A percentile compares a stretch with the other conserved stretches of the same genome.
These are phyloP conservation scores for Arremon brunneinucha DNA, from an alignment of 2,797 vertebrate genomes.

Conservation along the genomic window DNA sequence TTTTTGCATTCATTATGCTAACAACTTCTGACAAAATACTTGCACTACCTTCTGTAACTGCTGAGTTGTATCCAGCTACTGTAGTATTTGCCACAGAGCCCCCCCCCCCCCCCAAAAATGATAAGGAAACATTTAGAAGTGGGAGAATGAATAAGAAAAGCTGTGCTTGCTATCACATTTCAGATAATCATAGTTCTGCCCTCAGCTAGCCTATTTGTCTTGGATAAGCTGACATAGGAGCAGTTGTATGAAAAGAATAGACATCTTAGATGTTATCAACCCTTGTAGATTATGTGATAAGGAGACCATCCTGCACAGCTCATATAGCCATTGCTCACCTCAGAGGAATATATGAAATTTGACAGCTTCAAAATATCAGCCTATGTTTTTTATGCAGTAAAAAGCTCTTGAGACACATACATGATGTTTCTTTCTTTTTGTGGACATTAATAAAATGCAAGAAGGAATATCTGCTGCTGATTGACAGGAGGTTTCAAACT, in stretches of 20 bases:
- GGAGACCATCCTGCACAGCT: not conserved
- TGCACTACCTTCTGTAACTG: not conserved
- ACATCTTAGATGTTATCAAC: not conserved
- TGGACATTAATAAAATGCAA: not conserved
- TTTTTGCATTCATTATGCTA: not conserved
- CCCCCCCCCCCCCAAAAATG: fast-evolving
- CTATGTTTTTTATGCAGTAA: not conserved
- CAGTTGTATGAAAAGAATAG: not conserved
- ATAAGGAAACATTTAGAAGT: not conserved
- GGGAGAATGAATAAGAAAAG: not conserved
- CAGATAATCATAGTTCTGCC: not conserved
- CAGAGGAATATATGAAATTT: not conserved
- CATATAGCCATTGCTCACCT: not conserved
- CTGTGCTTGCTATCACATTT: not conserved
- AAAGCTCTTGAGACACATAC: not conserved
- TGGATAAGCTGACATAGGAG: not conserved
- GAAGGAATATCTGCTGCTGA: not conserved
- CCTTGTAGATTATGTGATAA: not conserved
- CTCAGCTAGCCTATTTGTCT: not conserved
- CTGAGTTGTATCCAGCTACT: not conserved
- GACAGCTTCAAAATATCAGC: not conserved
- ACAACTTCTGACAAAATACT: not conserved
- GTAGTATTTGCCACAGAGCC: not conserved
- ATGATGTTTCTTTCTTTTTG: not conserved
- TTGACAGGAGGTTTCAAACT: not conserved